Base-by-base conservation (phyloP, 2,113 vertebrate genomes). In the Budorcas taxicolor region DNA sequence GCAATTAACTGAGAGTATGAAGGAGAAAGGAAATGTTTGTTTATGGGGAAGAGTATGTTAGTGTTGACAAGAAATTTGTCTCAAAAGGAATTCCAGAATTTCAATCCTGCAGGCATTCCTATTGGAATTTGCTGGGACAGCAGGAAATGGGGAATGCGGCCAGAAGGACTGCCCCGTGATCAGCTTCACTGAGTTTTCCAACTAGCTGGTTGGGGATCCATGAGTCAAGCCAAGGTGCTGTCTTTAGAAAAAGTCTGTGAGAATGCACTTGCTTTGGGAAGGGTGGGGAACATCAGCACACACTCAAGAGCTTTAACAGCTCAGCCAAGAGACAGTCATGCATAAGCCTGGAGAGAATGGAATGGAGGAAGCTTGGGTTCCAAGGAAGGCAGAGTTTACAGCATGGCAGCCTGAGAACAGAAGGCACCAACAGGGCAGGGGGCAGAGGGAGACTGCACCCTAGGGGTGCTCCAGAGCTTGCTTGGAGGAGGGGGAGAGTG, bases 11-110 rank as follows among this genome's bases (percentile, higher is more conserved):
- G 23, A 78, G 43, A 74, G 23, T 43, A 33, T 43, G 84, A 94
- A 95, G 88, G 19, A 87, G 84, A 92, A 91, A 97, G 45, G 31
- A 80, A 25, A 94, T 67, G 52, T 94, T 92, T 82, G 23, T 40
- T 83, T 31, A 74, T 45, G 47, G 64, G n/a, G 23, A 91, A n/a
- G 43, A 88, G 43, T 62, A 16, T 47, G 71, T 60, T 81, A 95
- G 52, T 23, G 17, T 83, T 83, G 87, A 53, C 25, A 80, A 71
- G 53, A 95, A 92, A 36, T 74, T 84, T 92, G 60, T 27, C 47
- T 71, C 43, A 4, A 92, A n/a, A 57, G 67, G 45, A 93, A 33
- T n/a, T 67, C 14, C 40, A 94, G 95, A 95, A 82, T 83, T 94
- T 92, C 47, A 71, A 57, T 52, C 27, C 83, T 78, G 33, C 4